phyloP scores from a whole-genome alignment of 2,113 vertebrate species.

The Datnioides undecimradiatus region DNA sequence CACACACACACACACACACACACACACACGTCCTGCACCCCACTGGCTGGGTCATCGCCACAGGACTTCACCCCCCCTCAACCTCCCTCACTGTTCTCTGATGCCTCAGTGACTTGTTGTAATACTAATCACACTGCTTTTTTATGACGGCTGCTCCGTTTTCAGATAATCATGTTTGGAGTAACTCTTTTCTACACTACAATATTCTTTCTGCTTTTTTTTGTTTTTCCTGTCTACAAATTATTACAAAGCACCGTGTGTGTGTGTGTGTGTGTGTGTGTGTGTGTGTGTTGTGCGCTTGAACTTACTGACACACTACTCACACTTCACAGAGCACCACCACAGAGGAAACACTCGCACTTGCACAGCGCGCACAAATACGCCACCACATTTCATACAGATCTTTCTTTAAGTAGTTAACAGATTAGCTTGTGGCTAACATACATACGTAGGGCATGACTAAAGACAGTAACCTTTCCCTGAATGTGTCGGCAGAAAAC shows the following conservation, averaged over 20 bases:
- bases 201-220: constrained; percentile 50
- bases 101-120: constrained; percentile 82
- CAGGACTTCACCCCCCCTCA: constrained; percentile 61
- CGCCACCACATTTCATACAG: constrained; percentile 33
- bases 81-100: constrained; percentile 61
- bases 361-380: constrained; percentile 36
- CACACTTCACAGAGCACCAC: constrained; percentile 41
- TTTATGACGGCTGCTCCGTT: constrained; percentile 75
- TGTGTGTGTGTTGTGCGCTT: constrained; percentile 36
- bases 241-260: constrained; percentile 26
- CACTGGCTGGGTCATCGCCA: constrained; percentile 79
- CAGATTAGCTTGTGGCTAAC: constrained; percentile 42
- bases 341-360: constrained; percentile 38
- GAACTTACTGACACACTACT: constrained; percentile 61
- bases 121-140: constrained; percentile 79
- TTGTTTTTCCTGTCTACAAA: constrained; percentile 19
- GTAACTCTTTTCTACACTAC: constrained; percentile 81
- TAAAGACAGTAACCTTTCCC: constrained; percentile 41
- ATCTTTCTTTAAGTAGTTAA: constrained; percentile 28
- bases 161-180: constrained; percentile 68
- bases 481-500: constrained; percentile 12
- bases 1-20: constrained; percentile 47
- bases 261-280: constrained; percentile 21
- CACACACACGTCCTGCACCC: constrained; percentile 69
- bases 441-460: constrained; percentile 22